Evolutionary conservation across 2,113 vertebrate species (phyloP).

Genomic region (Epinephelus moara): DNA sequence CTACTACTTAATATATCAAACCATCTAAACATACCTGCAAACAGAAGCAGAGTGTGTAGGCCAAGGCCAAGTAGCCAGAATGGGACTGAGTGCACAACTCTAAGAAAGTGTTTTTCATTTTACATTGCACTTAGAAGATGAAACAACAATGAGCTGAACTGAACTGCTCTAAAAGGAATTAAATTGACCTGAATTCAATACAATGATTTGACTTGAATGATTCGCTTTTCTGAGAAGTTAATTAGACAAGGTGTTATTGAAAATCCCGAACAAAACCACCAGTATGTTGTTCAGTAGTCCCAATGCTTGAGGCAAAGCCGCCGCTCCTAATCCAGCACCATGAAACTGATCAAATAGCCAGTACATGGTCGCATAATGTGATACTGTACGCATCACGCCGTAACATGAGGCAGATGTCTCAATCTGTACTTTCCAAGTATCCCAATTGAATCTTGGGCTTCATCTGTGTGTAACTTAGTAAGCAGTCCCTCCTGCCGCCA

Average conservation of each 20-base stretch:
- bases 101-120: not conserved
- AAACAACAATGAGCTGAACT: not conserved
- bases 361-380: conserved; percentile 69
- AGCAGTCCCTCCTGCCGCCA: conserved; percentile 78
- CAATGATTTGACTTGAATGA: not conserved
- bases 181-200: not conserved
- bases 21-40: not conserved
- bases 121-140: not conserved
- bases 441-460: conserved; percentile 76
- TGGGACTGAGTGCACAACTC: not conserved
- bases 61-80: not conserved
- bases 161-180: not conserved
- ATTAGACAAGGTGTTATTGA: not conserved
- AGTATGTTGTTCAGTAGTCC: conserved; percentile 6
- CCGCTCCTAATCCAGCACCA: conserved; percentile 24
- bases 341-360: conserved; percentile 64
- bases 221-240: not conserved
- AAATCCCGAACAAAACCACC: conserved; percentile 15
- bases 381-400: conserved; percentile 65
- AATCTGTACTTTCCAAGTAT: conserved; percentile 72
- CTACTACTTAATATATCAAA: not conserved
- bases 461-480: conserved; percentile 78
- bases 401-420: conserved; percentile 79
- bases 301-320: conserved; percentile 20
- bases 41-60: not conserved